Percentiles rank a stretch among this genome's conserved stretches.
These are phyloP conservation scores for Galeopsomyia nigrocyanea DNA, from an alignment of 2,888 invertebrate genomes.

Conservation along the genomic window DNA sequence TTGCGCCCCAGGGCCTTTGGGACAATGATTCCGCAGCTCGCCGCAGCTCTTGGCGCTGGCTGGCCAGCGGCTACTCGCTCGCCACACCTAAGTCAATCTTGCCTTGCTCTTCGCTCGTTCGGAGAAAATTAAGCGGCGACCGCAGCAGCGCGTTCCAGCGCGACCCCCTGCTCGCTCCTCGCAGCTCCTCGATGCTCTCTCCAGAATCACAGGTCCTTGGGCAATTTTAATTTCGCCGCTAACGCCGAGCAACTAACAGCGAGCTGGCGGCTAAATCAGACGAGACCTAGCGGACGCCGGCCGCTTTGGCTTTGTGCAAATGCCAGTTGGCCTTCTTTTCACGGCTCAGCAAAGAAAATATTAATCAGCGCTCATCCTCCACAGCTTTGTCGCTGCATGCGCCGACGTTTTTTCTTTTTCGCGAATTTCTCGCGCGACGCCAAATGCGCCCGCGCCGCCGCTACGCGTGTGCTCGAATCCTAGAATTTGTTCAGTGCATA, in stretches of 20 bases:
- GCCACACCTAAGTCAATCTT: conserved; percentile 45
- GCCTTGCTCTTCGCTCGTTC: conserved; percentile 37
- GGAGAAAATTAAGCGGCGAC: conserved; percentile 17
- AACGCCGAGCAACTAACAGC: conserved; percentile 29
- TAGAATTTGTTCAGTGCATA: conserved; percentile 39
- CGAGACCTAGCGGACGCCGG: conserved; percentile 46
- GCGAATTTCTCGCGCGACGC: conserved; percentile 12
- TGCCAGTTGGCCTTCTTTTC: conserved; percentile 49
- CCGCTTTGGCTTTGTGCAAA: conserved; percentile 47
- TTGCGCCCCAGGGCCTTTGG: conserved; percentile 52
- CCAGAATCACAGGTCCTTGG: conserved; percentile 61
- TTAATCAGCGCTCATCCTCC: conserved; percentile 52
- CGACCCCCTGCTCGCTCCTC: neutral
- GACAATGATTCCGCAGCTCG: conserved; percentile 45
- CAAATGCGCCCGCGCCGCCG: too few relatives aligned
- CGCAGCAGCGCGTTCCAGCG: neutral
- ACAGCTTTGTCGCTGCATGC: neutral
- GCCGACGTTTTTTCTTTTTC: conserved; percentile 10
- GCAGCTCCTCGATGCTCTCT: conserved; percentile 24
- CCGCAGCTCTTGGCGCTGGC: conserved; percentile 12
- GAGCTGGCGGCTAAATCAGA: conserved; percentile 43
- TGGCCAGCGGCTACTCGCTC: conserved; percentile 37
- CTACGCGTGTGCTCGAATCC: conserved; percentile 14
- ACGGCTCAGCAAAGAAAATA: conserved; percentile 47
- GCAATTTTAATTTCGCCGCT: conserved; percentile 67